Base-by-base conservation (phyloP, 2,797 vertebrate genomes). In the Macropodus opercularis region DNA sequence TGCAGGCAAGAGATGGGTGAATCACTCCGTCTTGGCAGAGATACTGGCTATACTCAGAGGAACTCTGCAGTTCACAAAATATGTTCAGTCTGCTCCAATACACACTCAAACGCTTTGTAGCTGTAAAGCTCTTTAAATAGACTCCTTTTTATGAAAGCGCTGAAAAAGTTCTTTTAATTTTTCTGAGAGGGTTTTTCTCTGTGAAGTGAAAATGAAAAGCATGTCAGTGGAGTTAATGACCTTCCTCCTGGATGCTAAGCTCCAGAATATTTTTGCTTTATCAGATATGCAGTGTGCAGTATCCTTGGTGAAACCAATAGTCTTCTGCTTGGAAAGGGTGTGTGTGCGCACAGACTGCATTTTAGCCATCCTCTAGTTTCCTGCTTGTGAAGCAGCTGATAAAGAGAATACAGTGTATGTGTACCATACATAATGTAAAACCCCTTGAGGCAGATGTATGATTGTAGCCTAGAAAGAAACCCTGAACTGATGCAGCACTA, bases 1-100 rank as follows among this genome's bases (percentile, higher is more conserved):
- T 52, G 59, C 69, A 78, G 63, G 48, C 60, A 71, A 11, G 63
- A 36, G 56, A 69, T 39, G 75, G 32, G 54, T 74, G 79, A 85
- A 41, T 84, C 83, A 81, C 23, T 61, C 10, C 5, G 44, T 36
- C 60, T 75, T 54, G 44, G 77, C 69, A 23, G 60, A 61, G 46
- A 46, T 9, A 17, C 41, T 21, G 65, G 58, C 55, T 52, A 46
- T 48, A 62, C 58, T 56, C 23, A 17, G 32, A 54, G 56, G 27
- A 69, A 63, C 42, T 55, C 32, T 38, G 62, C 59, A 21, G 57
- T 10, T 43, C 54, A 53, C 35, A 41, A 52, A 71, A 69, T 53
- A 58, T 59, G 54, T 60, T 62, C 35, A 1, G 44, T 74, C 39
- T 55, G 49, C 27, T 71, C 18, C 46, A 47, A 13, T 17, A 14